Evolutionary conservation across 2,113 vertebrate genomes (phyloP), one percentile per base, ranked within the genome.

Genomic region (Aspidoscelis tigris): DNA sequence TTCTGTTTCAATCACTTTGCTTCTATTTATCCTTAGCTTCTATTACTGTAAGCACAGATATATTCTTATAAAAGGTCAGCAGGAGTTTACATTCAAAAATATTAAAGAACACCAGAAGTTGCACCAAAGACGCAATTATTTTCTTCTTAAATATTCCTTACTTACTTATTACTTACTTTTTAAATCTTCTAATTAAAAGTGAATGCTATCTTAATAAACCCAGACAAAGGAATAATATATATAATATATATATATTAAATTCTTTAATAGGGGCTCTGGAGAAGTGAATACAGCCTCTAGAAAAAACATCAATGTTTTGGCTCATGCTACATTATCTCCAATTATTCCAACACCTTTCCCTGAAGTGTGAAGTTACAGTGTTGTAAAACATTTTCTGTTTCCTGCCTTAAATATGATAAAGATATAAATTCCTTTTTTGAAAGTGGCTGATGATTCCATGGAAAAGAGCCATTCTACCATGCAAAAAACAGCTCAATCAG

Each of bases 11-110:
- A 50, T 50, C 47, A 50, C 47, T 50, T 50, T 50, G 47, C 47
- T 50, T 50, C 47, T 50, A 50, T 50, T 50, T 33, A 33, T 33
- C 33, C 33, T 33, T 50, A 50, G 47, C 47, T 50, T 9, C 47
- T 50, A 50, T 50, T 50, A 50, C 47, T 50, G 5, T 50, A 50
- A 50, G 47, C 8, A 50, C 80, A 92, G 82, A 73, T 24, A 78
- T 0, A 0, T 12, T 2, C 0, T 2, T 21, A 50, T 0, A 41
- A 26, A 74, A 1, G 50, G 65, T 5, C 21, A 41, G 7, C 39
- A 43, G 69, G 69, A 70, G 39, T 72, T 71, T 71, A 71, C 5
- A 71, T 71, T 72, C 39, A 71, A 4, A 71, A 14, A 71, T 71
- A 16, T 12, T 39, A 71, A 41, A 71, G 70, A 41, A 71, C 70